Conservation (phyloP, 1,140 invertebrate species). For the Nasonia vitripennis region DNA sequence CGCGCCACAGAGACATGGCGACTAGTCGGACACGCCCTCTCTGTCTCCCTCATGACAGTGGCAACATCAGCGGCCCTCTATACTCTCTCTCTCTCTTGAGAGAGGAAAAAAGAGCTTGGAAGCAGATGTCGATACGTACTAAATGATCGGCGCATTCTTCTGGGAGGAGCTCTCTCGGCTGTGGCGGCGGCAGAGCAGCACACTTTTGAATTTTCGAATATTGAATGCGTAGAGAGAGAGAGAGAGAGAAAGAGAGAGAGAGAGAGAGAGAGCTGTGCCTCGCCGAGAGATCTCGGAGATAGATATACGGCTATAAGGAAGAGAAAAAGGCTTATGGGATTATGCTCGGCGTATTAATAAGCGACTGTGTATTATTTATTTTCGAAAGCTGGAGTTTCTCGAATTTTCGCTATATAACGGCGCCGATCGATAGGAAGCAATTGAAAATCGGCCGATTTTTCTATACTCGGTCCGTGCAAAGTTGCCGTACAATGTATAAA, state of each 20-base stretch:
- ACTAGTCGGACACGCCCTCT: constrained; percentile 40
- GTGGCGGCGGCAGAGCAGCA: not conserved
- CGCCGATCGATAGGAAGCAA: too few relatives aligned
- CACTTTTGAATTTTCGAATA: not conserved
- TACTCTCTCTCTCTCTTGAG: not conserved
- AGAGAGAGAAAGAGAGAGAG: too few relatives aligned
- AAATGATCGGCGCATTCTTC: constrained; percentile 26
- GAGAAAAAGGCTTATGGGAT: not conserved
- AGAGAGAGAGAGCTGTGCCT: not conserved
- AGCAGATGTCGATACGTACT: constrained; percentile 15
- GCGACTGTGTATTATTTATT: not conserved
- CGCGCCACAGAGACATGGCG: constrained; percentile 33
- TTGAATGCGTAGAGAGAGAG: not conserved
- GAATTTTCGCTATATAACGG: too few relatives aligned
- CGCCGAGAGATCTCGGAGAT: not conserved
- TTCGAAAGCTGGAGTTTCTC: too few relatives aligned
- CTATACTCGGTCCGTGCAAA: not conserved
- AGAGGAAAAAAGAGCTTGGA: not conserved
- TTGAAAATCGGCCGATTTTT: too few relatives aligned
- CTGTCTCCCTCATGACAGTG: too few relatives aligned
- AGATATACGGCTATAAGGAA: not conserved
- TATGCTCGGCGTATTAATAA: not conserved
- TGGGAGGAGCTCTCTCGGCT: not conserved
- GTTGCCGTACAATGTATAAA: not conserved
- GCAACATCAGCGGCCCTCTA: too few relatives aligned